Conservation (phyloP, 2,797 vertebrate genomes). For the Ctenopoma multispine region DNA sequence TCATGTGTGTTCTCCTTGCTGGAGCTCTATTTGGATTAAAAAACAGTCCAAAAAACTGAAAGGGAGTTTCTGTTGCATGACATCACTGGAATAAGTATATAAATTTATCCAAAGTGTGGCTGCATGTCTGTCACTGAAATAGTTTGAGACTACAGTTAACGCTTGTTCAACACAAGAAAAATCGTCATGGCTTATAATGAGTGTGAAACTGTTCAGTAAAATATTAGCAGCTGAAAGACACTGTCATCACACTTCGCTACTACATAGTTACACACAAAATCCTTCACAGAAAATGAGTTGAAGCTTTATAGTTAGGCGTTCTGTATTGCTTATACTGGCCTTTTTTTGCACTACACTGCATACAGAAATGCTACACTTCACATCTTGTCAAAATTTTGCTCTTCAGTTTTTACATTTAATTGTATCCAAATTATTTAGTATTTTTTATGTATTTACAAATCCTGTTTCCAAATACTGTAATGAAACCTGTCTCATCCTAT, state of each 20-base stretch:
- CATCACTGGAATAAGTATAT: constrained; percentile 49
- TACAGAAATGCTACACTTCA: not conserved
- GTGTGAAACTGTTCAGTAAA: not conserved
- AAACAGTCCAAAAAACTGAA: constrained; percentile 26
- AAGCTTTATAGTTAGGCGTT: not conserved
- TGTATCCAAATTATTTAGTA: not conserved
- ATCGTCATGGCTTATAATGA: not conserved
- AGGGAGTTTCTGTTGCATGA: constrained; percentile 30
- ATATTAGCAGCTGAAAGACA: not conserved
- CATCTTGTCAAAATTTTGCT: not conserved
- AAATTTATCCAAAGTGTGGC: constrained; percentile 16
- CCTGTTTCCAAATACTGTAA: not conserved
- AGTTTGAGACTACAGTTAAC: constrained; percentile 11
- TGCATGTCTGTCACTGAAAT: not conserved
- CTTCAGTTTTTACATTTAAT: not conserved
- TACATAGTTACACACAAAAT: too few relatives aligned
- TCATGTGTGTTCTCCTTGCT: constrained; percentile 42
- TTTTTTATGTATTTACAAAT: not conserved
- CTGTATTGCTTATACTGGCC: not conserved
- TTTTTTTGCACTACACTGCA: not conserved
- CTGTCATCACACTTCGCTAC: not conserved
- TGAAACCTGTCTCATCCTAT: not conserved
- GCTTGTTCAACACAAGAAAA: constrained; percentile 5
- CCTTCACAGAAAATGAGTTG: constrained; percentile 2
- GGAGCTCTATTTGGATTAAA: constrained; percentile 27